Base-by-base conservation (phyloP, 2,113 vertebrate species). In the Dunckerocampus dactyliophorus region DNA sequence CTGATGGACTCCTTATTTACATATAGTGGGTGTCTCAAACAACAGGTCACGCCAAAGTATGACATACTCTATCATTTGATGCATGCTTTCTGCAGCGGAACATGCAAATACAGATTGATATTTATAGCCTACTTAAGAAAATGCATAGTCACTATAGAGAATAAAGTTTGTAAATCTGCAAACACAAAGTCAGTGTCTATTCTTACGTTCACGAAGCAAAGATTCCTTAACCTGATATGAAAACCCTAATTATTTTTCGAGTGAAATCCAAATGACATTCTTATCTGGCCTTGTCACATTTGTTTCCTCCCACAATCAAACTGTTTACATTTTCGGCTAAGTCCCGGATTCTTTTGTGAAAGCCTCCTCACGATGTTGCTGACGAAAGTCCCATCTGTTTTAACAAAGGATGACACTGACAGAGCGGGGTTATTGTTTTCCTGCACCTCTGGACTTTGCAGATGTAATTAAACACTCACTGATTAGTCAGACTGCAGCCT, bases 391-490 rank as follows among this genome's bases (percentile, higher is more conserved):
- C 55, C 63, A 72, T 79, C 73, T 76, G 59, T 55, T 55, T 57
- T 28, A 39, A 70, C 69, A 72, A 67, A 68, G 72, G 70, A 80
- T 56, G 80, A 67, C 81, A 75, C 72, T 69, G 77, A 66, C 71
- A 63, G 70, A 47, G 34, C 39, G 37, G 50, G 66, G 67, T 34
- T 78, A 74, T 83, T 86, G 75, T 85, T 87, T 81, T 81, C 75
- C 76, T 62, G 72, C 76, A 83, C 80, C 79, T 84, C 67, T 79
- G 74, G 74, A 79, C 72, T 43, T 17, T 75, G 62, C 76, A 82
- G 67, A 82, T 82, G 77, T 80, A 82, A 88, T 88, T 87, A 87
- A 85, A 73, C 68, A 71, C 58, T 73, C 71, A 84, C 82, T 84
- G 82, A 87, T 87, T 88, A 65, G 65, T 65, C 59, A 47, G 59